Evolutionary conservation across 1,140 invertebrate species (phyloP), one percentile per base, ranked within the genome.

Genomic region (Anastatus disparis): DNA sequence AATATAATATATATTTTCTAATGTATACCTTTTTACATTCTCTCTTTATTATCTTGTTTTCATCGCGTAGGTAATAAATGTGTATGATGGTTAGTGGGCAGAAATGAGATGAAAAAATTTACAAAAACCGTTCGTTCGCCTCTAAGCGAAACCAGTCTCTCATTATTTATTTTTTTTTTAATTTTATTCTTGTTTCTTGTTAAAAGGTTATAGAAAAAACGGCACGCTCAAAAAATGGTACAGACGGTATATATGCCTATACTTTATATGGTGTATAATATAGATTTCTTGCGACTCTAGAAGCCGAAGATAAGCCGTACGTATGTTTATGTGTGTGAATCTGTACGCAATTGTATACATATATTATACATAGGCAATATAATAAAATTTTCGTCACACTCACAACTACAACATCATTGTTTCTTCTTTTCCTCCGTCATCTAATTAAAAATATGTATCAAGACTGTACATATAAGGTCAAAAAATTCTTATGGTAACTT

Each of bases 381-480:
- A 65, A 50, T 59, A 61, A 61, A 66, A 65, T 52, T 22, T 58
- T 44, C 46, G 15, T 71, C 17, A 52, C 42, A 65, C 31, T 40
- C 26, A 35, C 35, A 64, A 65, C 53, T 58, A 50, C n/a, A 65
- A 52, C 13, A 42, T 59, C 24, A 52, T 40, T 22, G 3, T 48
- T 27, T 46, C n/a, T 69, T 9, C 55, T 58, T 4, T 38, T n/a
- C 3, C 17, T 56, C 29, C 35, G 17, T 70, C 48, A 31, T 64
- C 52, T 71, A 71, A 61, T 71, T 66, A 71, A 71, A 71, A 71
- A 71, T 71, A 65, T 65, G 62, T 71, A 71, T 71, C 70, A 71
- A 71, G 70, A 66, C 62, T 71, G 62, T 71, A 71, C 62, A 71
- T 71, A 65, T 26, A 71, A 59, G 31, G 53, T 71, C 70, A 71